phyloP scores from a whole-genome alignment of 2,113 vertebrate species.

The Heloderma charlesbogerti region DNA sequence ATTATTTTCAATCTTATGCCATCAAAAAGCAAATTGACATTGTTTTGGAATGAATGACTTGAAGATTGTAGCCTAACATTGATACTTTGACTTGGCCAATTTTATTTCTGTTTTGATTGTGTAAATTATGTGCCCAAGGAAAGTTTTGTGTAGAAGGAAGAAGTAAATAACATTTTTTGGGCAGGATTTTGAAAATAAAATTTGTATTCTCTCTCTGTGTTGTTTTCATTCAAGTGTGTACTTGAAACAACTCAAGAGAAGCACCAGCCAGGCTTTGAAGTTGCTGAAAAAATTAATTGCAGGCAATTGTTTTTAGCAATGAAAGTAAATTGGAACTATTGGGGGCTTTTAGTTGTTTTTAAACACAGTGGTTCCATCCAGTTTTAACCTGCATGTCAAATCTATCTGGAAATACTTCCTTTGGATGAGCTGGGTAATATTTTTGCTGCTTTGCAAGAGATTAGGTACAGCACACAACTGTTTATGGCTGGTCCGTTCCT shows the following conservation, averaged over 20 bases:
- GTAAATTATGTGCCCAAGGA: background rate
- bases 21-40: background rate
- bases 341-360: background rate
- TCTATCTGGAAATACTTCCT: background rate
- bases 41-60: background rate
- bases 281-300: background rate
- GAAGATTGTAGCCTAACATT: background rate
- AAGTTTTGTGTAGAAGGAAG: background rate
- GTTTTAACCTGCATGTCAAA: background rate
- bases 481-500: no score
- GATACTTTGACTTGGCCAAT: background rate
- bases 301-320: background rate
- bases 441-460: background rate
- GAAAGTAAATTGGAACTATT: background rate
- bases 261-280: background rate
- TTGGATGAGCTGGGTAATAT: background rate
- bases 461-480: background rate
- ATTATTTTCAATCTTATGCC: background rate
- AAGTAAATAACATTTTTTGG: background rate
- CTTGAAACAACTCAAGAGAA: background rate
- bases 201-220: background rate
- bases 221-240: background rate
- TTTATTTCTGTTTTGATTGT: background rate
- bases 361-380: background rate
- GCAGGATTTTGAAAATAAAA: constrained; percentile 3